A percentile compares a stretch with the other conserved stretches of the same genome.
These are phyloP conservation scores for Samia ricini DNA, from an alignment of 1,140 invertebrate genomes.

Conservation along the genomic window DNA sequence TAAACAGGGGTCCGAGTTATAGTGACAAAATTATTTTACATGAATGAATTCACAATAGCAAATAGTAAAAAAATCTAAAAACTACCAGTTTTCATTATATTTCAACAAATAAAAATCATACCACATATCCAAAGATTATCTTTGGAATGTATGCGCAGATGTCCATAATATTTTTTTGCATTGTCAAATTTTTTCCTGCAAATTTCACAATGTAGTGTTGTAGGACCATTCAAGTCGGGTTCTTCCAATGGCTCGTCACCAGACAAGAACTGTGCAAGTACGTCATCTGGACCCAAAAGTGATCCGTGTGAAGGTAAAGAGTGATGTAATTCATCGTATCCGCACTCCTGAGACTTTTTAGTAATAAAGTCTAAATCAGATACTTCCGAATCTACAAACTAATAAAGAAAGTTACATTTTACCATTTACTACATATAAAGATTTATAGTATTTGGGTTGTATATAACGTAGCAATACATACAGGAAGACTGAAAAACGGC, in stretches of 20 bases:
- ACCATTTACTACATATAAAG: no score
- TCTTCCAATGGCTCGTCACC: conserved; percentile 61
- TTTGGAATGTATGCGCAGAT: conserved; percentile 65
- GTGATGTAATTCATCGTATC: conserved; percentile 40
- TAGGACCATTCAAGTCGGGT: conserved; percentile 64
- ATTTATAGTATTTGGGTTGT: background rate
- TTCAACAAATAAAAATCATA: conserved; percentile 30
- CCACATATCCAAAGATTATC: conserved; percentile 69
- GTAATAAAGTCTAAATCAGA: conserved; percentile 40
- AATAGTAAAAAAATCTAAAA: no score
- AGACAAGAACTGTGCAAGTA: conserved; percentile 57
- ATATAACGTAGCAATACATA: conserved; percentile 30
- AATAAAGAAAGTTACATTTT: conserved; percentile 12
- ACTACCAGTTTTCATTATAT: no score
- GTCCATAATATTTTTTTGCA: conserved; percentile 70
- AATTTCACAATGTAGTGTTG: conserved; percentile 64
- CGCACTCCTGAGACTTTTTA: conserved; percentile 37
- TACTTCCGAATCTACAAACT: conserved; percentile 58
- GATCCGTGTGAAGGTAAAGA: conserved; percentile 38
- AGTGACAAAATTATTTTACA: no score
- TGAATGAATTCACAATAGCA: no score
- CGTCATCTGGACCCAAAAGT: conserved; percentile 52
- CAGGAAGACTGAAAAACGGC: conserved; percentile 59
- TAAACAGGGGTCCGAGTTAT: no score
- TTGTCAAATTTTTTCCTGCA: conserved; percentile 68